phyloP scores from a whole-genome alignment of 2,113 vertebrate species.

The Epinephelus moara region DNA sequence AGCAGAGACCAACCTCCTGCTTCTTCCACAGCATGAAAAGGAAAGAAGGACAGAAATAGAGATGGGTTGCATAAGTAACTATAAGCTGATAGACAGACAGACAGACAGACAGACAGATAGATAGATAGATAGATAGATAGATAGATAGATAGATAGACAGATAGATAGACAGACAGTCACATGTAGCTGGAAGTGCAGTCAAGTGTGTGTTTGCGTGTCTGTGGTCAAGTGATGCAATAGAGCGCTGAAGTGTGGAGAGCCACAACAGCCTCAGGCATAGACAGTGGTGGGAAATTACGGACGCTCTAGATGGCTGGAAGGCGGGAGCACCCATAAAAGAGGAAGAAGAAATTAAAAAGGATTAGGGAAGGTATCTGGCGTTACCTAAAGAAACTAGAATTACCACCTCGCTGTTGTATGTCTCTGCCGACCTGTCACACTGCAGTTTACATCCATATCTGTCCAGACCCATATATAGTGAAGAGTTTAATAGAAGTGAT shows the following conservation, averaged over 20 bases:
- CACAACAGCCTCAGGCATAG: conserved; percentile 66
- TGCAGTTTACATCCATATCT: too few species aligned
- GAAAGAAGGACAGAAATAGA: conserved; percentile 71
- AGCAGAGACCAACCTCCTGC: conserved; percentile 80
- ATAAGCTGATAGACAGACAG: conserved; percentile 21
- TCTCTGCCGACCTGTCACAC: too few species aligned
- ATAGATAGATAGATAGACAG: conserved; percentile 19
- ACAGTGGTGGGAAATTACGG: conserved; percentile 59
- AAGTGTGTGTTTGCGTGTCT: conserved; percentile 19
- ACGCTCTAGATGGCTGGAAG: conserved; percentile 41
- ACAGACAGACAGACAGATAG: conserved; percentile 17
- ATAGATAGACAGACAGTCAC: conserved; percentile 22
- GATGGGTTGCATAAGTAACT: conserved; percentile 48
- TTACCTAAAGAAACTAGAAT: not conserved
- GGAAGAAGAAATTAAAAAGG: conserved; percentile 20
- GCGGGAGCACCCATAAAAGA: conserved; percentile 13
- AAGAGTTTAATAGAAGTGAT: too few species aligned
- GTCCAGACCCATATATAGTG: too few species aligned
- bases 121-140: conserved; percentile 20
- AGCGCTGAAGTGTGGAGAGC: conserved; percentile 60
- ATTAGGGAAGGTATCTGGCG: not conserved
- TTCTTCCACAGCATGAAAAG: conserved; percentile 78
- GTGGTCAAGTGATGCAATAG: conserved; percentile 49
- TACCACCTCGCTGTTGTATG: too few species aligned
- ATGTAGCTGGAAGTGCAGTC: conserved; percentile 18